These are phyloP conservation scores for Ptychodera flava DNA, from an alignment of 35 echinoderm and acorn worm genomes.

Conservation along the genomic window DNA sequence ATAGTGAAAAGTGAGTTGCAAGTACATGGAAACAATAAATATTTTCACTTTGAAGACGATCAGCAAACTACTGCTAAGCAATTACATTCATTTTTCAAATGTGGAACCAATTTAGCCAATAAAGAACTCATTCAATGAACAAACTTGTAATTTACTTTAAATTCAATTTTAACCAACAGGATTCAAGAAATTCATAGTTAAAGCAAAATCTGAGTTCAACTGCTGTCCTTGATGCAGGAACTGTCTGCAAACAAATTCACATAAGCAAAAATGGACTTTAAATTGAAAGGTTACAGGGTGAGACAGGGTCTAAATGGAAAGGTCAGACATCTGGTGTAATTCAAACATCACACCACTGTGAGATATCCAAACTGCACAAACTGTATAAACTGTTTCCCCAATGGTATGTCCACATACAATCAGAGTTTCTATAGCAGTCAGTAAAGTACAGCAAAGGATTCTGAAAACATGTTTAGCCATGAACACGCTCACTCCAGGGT, in stretches of 20 bases:
- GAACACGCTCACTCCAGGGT: too few species aligned
- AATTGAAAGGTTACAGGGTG: neutral
- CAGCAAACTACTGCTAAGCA: too few species aligned
- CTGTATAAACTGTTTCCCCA: neutral
- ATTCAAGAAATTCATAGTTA: neutral
- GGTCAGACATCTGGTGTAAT: neutral
- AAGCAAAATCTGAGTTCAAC: neutral
- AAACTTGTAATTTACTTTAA: neutral
- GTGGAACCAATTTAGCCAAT: too few species aligned
- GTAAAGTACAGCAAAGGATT: neutral
- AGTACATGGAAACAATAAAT: too few species aligned
- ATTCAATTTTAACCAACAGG: neutral
- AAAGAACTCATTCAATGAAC: neutral
- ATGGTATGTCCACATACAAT: neutral
- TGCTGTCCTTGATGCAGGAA: too few species aligned
- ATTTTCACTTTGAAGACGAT: too few species aligned
- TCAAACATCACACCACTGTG: neutral
- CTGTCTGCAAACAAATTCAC: too few species aligned
- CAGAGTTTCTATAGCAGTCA: neutral
- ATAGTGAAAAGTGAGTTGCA: too few species aligned
- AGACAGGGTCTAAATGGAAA: neutral
- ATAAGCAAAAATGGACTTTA: neutral
- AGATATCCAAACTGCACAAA: neutral
- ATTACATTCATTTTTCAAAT: too few species aligned
- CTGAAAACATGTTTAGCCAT: neutral